Evolutionary conservation across 1,140 invertebrate species (phyloP).

Genomic region (Nasonia longicornis): DNA sequence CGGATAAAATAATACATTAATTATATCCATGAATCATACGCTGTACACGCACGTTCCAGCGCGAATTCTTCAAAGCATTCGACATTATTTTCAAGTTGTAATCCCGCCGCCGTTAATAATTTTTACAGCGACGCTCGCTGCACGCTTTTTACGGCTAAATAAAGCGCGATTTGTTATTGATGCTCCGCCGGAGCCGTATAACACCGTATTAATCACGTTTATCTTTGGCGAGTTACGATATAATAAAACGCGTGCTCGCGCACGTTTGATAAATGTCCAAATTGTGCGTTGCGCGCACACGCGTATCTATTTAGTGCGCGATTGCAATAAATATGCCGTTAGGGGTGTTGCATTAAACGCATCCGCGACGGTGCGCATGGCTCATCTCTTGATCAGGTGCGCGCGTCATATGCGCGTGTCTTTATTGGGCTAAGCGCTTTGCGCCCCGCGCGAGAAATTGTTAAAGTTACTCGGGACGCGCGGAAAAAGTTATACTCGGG

Average conservation of each 20-base stretch:
- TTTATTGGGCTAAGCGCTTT: neutral
- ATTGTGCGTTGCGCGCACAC: neutral
- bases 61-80: neutral
- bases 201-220: constrained; percentile 1
- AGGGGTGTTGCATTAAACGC: neutral
- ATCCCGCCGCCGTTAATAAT: neutral
- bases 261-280: neutral
- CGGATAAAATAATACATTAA: no score
- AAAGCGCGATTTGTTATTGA: neutral
- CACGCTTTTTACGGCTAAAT: neutral
- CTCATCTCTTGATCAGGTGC: neutral
- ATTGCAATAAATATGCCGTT: constrained; percentile 18
- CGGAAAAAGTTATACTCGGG: no score
- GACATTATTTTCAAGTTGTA: neutral
- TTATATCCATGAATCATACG: no score
- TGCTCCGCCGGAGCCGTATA: neutral
- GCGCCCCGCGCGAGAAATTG: neutral
- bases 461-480: neutral
- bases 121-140: neutral
- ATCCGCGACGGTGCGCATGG: neutral
- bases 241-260: constrained; percentile 15
- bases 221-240: constrained; percentile 19
- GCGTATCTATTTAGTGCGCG: constrained; percentile 3
- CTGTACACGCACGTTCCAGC: no score
- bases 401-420: neutral